These are phyloP conservation scores for Hydrochoerus hydrochaeris DNA, from an alignment of 2,113 vertebrate species.

Conservation along the genomic window DNA sequence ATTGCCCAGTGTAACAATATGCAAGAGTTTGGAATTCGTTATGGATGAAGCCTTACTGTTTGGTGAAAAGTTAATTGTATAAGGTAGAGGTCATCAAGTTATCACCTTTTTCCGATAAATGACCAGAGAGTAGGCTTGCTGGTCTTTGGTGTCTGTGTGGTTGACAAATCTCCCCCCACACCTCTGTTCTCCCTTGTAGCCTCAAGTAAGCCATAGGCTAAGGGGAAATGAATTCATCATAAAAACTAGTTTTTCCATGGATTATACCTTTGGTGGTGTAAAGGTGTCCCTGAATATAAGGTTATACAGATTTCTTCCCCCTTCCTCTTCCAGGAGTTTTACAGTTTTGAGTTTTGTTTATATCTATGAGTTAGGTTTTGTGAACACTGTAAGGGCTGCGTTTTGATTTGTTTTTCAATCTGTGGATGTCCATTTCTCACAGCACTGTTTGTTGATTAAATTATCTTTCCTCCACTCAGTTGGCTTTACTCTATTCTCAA, in stretches of 20 bases:
- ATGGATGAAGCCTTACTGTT: not conserved
- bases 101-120: not conserved
- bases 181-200: not conserved
- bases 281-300: not conserved
- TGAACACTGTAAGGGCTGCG: not conserved
- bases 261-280: not conserved
- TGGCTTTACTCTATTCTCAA: not conserved
- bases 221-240: not conserved
- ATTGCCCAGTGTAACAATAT: not conserved
- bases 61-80: not conserved
- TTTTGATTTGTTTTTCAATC: not conserved
- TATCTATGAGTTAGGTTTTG: not conserved
- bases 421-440: not conserved
- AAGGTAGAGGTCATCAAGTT: not conserved
- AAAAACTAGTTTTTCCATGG: not conserved
- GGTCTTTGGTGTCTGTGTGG: not conserved
- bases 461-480: not conserved
- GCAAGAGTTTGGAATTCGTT: not conserved
- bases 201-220: not conserved
- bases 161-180: not conserved
- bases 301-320: not conserved
- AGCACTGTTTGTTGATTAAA: not conserved
- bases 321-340: not conserved
- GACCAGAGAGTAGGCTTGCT: not conserved
- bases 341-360: not conserved